Conservation (phyloP, 2,797 vertebrate genomes). For the Hyperoplus immaculatus region DNA sequence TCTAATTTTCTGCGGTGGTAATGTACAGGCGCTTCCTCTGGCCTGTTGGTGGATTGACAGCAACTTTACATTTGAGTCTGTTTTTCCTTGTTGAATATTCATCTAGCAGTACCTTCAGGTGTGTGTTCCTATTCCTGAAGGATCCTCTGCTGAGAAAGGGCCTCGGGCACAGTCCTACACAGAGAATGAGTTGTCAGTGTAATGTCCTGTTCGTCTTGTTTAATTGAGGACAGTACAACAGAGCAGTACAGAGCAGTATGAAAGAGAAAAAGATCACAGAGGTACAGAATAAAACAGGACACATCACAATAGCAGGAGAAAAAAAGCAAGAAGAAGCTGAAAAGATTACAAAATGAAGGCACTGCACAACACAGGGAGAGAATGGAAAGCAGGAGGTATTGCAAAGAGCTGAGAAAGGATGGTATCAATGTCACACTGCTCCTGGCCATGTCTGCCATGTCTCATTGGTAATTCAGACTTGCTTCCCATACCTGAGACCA, state of each 20-base stretch:
- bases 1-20: neutral
- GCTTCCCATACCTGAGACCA: conserved; percentile 37
- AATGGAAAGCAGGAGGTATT: neutral
- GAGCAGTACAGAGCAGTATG: neutral
- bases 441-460: conserved; percentile 38
- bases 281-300: conserved; percentile 54
- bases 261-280: conserved; percentile 57
- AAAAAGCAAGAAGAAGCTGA: conserved; percentile 55
- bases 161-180: conserved; percentile 47
- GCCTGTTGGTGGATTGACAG: conserved; percentile 11
- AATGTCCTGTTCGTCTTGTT: conserved; percentile 61
- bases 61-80: conserved; percentile 14
- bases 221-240: conserved; percentile 68
- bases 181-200: conserved; percentile 57
- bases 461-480: conserved; percentile 66
- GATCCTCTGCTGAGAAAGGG: conserved; percentile 51
- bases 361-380: neutral
- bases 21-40: neutral
- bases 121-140: conserved; percentile 59
- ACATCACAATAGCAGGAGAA: conserved; percentile 21
- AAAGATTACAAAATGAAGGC: conserved; percentile 43
- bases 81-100: conserved; percentile 66
- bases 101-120: conserved; percentile 60
- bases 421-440: conserved; percentile 49
- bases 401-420: conserved; percentile 15